Base-by-base conservation (phyloP, 1,140 invertebrate genomes). In the Antheraea pernyi region DNA sequence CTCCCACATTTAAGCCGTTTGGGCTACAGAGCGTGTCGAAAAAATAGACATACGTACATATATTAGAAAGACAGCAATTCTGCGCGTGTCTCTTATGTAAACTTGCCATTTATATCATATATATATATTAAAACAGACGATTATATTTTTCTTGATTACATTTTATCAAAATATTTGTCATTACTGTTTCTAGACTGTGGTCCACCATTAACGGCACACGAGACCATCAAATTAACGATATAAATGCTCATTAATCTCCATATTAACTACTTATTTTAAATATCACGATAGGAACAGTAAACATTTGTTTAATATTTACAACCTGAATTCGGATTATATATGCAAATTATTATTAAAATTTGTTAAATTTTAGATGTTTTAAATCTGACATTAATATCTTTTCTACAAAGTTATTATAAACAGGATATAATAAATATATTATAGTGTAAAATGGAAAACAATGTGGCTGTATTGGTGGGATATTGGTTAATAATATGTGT, bases 391-490 rank as follows among this genome's bases (percentile, higher is more conserved):
- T 53, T 53, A 53, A 53, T 53, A 53, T 53, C 0, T 13, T 13
- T 53, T 53, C 13, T 53, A 53, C n/a, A n/a, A n/a, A 16, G 16
- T 53, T 16, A 53, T 53, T 16, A 6, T 76, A 71, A 77, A 73
- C 83, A 88, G 86, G 88, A 91, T 88, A 86, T 91, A 86, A 85
- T 76, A 86, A 82, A 85, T 74, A 83, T 65, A 76, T 75, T 77
- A 81, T 81, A 79, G 75, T 76, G 75, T 61, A 77, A 82, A 83
- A 84, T 83, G 80, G 84, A 86, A 74, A 67, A 88, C 86, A 89
- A 91, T 89, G 85, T 79, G 72, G 69, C 71, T 70, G 53, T 19
- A 62, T 46, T 53, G 46, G 16, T 53, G 46, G 4, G 46, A 73
- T 82, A 86, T 83, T 84, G 85, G 87, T 82, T 89, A 86, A 88